Conservation (phyloP, 2,113 vertebrate genomes). For the Dromiciops gliroides region DNA sequence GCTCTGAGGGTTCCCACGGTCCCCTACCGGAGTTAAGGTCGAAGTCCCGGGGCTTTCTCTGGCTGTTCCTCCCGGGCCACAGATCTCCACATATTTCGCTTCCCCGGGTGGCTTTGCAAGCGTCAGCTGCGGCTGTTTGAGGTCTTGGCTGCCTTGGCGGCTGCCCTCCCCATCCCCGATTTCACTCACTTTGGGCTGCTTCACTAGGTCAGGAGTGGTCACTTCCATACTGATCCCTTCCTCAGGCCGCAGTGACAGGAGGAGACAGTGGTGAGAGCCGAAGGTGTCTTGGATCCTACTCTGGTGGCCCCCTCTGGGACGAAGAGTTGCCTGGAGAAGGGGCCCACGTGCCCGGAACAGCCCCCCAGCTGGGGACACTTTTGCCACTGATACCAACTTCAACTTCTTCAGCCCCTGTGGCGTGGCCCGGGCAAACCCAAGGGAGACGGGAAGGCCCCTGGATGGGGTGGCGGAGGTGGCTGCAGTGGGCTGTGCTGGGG, state of each 20-base stretch:
- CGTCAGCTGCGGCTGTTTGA: slow-evolving; percentile 53
- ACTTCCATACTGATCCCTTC: slow-evolving; percentile 71
- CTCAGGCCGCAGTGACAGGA: slow-evolving; percentile 49
- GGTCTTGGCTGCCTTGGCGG: slow-evolving; percentile 29
- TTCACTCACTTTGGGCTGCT: slow-evolving; percentile 60
- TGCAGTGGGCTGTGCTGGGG: slow-evolving; percentile 61
- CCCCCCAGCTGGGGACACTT: slow-evolving; percentile 41
- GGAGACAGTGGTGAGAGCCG: slow-evolving; percentile 28
- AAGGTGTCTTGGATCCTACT: slow-evolving; percentile 74
- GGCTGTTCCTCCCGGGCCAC: slow-evolving; percentile 42
- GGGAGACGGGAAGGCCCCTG: slow-evolving; percentile 35
- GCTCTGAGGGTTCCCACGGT: slow-evolving; percentile 38
- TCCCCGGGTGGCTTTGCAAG: slow-evolving; percentile 54
- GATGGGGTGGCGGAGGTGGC: slow-evolving; percentile 38
- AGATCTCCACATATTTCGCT: slow-evolving; percentile 80
- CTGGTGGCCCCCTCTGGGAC: slow-evolving; percentile 75
- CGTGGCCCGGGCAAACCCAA: slow-evolving; percentile 22
- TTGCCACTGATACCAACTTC: slow-evolving; percentile 42
- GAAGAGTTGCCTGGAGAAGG: slow-evolving; percentile 69
- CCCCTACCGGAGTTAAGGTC: slow-evolving; percentile 75
- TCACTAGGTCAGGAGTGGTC: slow-evolving; percentile 49
- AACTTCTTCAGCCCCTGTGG: slow-evolving; percentile 67
- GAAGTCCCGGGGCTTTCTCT: slow-evolving; percentile 56
- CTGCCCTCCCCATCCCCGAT: slow-evolving; percentile 64
- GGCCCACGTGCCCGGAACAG: slow-evolving; percentile 47